Evolutionary conservation across 2,888 invertebrate species (phyloP).

Genomic region (Tetragonula carbonaria): DNA sequence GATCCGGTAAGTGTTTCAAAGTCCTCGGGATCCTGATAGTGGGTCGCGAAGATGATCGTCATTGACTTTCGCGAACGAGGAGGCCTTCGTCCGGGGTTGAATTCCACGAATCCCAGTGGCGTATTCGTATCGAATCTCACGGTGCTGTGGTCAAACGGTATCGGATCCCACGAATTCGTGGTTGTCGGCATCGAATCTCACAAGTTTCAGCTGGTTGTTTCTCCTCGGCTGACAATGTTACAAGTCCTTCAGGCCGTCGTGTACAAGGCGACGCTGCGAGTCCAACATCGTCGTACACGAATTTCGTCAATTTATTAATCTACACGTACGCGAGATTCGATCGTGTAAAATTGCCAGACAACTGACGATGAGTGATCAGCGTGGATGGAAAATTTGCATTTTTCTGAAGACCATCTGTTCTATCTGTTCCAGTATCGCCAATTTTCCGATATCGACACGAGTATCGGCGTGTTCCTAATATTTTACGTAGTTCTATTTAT

Average conservation of each 20-base stretch:
- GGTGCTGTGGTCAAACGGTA: constrained; percentile 25
- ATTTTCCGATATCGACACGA: too few relatives aligned
- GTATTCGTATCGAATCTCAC: constrained; percentile 21
- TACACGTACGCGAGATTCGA: background rate
- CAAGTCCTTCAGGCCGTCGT: too few relatives aligned
- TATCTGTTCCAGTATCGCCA: too few relatives aligned
- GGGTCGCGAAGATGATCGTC: background rate
- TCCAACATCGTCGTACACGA: background rate
- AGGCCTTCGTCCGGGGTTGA: background rate
- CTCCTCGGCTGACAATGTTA: background rate
- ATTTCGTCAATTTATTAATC: background rate
- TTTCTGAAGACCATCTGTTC: too few relatives aligned
- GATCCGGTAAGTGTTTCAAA: background rate
- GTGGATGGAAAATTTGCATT: too few relatives aligned
- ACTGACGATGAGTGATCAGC: too few relatives aligned
- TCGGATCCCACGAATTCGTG: constrained; percentile 29
- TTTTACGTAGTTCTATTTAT: too few relatives aligned
- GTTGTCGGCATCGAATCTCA: constrained; percentile 14
- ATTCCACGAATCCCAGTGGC: constrained; percentile 30
- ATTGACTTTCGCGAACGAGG: background rate
- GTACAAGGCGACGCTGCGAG: background rate
- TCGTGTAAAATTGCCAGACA: too few relatives aligned
- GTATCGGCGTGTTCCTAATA: too few relatives aligned
- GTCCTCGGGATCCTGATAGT: background rate
- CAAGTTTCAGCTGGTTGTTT: constrained; percentile 26